Percentiles rank a stretch among this genome's conserved stretches.
phyloP scores from a whole-genome alignment of 2,888 invertebrate species.

The Rugalucina vietnamica region DNA sequence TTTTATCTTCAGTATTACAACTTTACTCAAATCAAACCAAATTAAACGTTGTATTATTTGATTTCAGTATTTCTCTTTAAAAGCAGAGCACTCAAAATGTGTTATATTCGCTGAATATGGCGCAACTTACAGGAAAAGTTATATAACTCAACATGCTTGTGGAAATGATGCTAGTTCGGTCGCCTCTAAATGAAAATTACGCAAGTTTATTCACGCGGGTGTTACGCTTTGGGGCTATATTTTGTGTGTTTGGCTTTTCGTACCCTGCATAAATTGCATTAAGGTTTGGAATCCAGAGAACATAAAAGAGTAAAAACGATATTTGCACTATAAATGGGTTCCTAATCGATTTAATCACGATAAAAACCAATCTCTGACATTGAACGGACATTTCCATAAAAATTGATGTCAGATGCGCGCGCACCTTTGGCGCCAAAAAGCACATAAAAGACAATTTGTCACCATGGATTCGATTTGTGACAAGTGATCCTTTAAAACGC shows the following conservation, averaged over 20 bases:
- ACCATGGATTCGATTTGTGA: conserved; percentile 47
- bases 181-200: conserved; percentile 7
- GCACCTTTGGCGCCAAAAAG: conserved; percentile 46
- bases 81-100: background rate
- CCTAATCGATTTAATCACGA: conserved; percentile 28
- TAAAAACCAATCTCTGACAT: conserved; percentile 26
- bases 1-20: background rate
- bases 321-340: conserved; percentile 52
- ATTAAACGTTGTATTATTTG: background rate
- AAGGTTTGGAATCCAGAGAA: conserved; percentile 37
- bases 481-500: conserved; percentile 52
- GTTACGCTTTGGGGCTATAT: conserved; percentile 25
- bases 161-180: background rate
- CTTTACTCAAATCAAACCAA: background rate
- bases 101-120: conserved; percentile 9
- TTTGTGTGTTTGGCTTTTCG: conserved; percentile 58
- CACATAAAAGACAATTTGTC: conserved; percentile 47
- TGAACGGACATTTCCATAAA: conserved; percentile 42
- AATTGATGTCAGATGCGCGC: conserved; percentile 48
- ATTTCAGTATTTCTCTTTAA: background rate
- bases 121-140: conserved; percentile 1
- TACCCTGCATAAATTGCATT: conserved; percentile 52
- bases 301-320: conserved; percentile 53
- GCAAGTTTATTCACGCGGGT: conserved; percentile 21
- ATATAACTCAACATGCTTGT: conserved; percentile 16